phyloP scores from a whole-genome alignment of 2,797 vertebrate species.

The Novumbra hubbsi region DNA sequence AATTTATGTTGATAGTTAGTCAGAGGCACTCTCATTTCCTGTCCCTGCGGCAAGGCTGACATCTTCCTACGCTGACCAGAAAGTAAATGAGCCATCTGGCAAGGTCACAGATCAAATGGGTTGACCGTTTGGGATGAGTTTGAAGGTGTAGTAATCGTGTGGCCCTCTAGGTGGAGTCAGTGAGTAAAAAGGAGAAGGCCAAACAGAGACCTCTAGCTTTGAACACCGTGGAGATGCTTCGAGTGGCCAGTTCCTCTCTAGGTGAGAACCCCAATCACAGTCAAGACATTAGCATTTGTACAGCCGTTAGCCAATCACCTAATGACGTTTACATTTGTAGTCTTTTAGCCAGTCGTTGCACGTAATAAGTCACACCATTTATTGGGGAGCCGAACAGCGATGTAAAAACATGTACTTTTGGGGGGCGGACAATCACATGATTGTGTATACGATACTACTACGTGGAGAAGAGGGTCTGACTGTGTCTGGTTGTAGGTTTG shows the following conservation, averaged over 20 bases:
- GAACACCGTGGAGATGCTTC: slow-evolving; percentile 98
- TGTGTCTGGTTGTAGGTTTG: slow-evolving; percentile 77
- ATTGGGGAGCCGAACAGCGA: too few species aligned
- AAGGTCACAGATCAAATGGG: background rate
- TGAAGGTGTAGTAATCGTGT: background rate
- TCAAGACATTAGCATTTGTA: background rate
- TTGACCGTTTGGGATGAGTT: background rate
- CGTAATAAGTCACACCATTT: too few species aligned
- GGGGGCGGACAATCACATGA: too few species aligned
- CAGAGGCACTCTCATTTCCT: too few species aligned
- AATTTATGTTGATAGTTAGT: too few species aligned
- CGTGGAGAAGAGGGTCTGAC: background rate
- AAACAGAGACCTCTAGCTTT: slow-evolving; percentile 94
- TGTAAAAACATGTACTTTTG: too few species aligned
- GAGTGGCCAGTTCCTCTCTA: slow-evolving; percentile 91
- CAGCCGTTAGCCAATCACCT: background rate
- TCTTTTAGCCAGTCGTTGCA: too few species aligned
- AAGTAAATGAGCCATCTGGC: background rate
- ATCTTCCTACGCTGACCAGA: too few species aligned
- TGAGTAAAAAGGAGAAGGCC: slow-evolving; percentile 93
- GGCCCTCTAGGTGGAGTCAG: slow-evolving; percentile 83
- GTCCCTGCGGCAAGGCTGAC: too few species aligned
- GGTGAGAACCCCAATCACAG: slow-evolving; percentile 65
- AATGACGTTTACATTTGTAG: too few species aligned
- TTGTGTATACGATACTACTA: too few species aligned